These are phyloP conservation scores for Drosophila mayri DNA, from an alignment of 1,140 invertebrate genomes.

Conservation along the genomic window DNA sequence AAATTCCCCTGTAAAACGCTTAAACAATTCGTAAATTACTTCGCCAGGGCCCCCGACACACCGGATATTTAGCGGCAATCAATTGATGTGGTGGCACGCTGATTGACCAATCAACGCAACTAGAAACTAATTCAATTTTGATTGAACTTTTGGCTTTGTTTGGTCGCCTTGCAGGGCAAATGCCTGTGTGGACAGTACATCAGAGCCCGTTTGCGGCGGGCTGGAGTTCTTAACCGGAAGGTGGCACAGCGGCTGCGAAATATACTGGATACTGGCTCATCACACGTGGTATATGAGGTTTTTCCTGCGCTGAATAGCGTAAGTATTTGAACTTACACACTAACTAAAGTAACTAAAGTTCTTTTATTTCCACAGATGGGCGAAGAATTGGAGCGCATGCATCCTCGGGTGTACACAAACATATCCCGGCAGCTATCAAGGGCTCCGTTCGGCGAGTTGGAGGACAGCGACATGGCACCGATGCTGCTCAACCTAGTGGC, in stretches of 20 bases:
- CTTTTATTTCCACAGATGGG: constrained; percentile 65
- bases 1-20: constrained; percentile 22
- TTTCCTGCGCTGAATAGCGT: constrained; percentile 83
- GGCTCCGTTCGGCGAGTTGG: constrained; percentile 85
- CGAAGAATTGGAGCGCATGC: constrained; percentile 87
- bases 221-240: constrained; percentile 82
- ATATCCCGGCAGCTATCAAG: constrained; percentile 87
- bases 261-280: constrained; percentile 78
- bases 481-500: constrained; percentile 87
- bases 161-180: constrained; percentile 68
- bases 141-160: constrained; percentile 50
- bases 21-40: constrained; percentile 11
- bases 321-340: constrained; percentile 17
- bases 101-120: constrained; percentile 48
- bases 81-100: constrained; percentile 30
- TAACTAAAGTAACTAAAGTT: not conserved
- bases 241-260: constrained; percentile 77
- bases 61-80: constrained; percentile 48
- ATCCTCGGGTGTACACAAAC: constrained; percentile 88
- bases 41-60: not conserved
- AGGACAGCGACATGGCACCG: constrained; percentile 86
- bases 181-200: constrained; percentile 84
- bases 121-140: constrained; percentile 52
- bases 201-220: constrained; percentile 74
- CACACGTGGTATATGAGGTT: constrained; percentile 79